A percentile compares a stretch with the other conserved stretches of the same genome.
Conservation (phyloP, 30 jellyfish, hydroid and myxozoan species). For the Aurelia sp. region DNA sequence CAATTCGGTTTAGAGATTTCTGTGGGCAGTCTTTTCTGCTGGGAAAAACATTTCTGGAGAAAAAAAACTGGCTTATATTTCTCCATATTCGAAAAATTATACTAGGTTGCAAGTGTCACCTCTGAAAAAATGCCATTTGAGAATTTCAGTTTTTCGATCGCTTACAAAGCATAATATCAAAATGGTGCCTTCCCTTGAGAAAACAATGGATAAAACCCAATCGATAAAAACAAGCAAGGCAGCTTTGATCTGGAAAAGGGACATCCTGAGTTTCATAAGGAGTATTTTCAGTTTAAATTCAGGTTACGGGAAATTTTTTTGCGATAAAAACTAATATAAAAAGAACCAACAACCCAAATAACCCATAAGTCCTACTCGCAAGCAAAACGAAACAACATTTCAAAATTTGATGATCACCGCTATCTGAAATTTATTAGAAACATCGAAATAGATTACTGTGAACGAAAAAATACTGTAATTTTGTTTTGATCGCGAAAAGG, state of each 20-base stretch:
- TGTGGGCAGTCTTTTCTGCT: no score
- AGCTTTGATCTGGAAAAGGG: not conserved
- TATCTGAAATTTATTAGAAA: constrained; percentile 4
- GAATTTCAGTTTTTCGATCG: no score
- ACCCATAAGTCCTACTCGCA: constrained; percentile 36
- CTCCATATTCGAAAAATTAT: not conserved
- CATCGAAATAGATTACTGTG: not conserved
- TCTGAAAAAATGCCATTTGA: not conserved
- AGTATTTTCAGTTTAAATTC: not conserved
- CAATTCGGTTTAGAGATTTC: no score
- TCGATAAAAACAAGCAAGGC: constrained; percentile 26
- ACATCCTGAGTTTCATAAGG: no score
- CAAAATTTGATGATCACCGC: constrained; percentile 15
- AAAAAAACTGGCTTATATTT: no score
- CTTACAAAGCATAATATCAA: not conserved
- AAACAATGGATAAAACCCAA: not conserved
- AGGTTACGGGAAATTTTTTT: not conserved
- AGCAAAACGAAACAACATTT: constrained; percentile 3
- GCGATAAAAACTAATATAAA: not conserved
- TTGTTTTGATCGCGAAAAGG: constrained; percentile 63
- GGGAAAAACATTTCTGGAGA: no score
- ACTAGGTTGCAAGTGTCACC: constrained; percentile 27
- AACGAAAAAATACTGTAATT: constrained; percentile 12
- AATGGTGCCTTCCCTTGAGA: not conserved
- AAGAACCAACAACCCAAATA: not conserved